Base-by-base conservation (phyloP, 2,888 invertebrate species). In the Megaustenia siamemsis region DNA sequence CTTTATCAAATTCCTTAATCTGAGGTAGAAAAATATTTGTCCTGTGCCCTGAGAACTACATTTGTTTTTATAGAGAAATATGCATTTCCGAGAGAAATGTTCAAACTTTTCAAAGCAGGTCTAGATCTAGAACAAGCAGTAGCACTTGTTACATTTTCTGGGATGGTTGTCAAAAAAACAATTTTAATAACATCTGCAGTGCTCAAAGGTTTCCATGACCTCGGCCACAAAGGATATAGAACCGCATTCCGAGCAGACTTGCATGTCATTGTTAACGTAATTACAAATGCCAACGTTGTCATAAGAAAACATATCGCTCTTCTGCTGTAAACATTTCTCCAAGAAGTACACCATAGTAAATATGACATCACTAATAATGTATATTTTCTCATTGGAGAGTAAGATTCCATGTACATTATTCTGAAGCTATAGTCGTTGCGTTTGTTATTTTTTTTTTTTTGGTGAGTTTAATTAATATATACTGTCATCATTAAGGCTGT, bases 171-270 rank as follows among this genome's bases (percentile, higher is more conserved):
- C 24, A 69, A 24, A 1, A 35, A 6, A 32, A 45, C 21, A 0
- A 80, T 45, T 32, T 80, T 80, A 15, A 80, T 4, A 45, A 69
- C 68, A 35, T 80, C 49, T 1, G 6, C 4, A 28, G 66, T 68
- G 69, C 68, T 80, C 0, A 80, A 24, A 21, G 68, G 32, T 32
- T 15, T 8, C 80, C 80, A 80, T 5, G 68, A 40, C 35, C 49
- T 49, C 5, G 80, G 80, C 80, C 80, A 80, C 18, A 80, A 24
- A 35, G 49, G 35, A 43, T 68, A 66, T 28, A 80, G n/a, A 1
- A 80, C 8, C 0, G 69, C 3, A 28, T 80, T 80, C 32, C 80
- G 43, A 38, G 45, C 1, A n/a, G 60, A 15, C 63, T n/a, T 63
- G 6, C 28, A 8, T 1, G 68, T 5, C 32, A 56, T 12, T 8